phyloP scores from a whole-genome alignment of 2,888 invertebrate genomes.

The Cheilosia scutellata region DNA sequence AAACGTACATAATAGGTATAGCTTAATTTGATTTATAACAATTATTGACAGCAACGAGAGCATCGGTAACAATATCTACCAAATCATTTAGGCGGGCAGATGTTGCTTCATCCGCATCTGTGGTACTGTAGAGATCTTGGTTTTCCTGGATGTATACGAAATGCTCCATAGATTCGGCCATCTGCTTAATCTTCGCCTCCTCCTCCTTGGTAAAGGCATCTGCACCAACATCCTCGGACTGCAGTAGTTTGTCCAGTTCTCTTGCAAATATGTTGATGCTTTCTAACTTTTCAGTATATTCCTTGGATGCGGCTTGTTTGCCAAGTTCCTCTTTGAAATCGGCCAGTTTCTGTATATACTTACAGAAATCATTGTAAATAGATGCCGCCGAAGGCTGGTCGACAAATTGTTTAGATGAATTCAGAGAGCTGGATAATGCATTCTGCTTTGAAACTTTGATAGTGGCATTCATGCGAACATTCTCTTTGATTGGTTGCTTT shows the following conservation, averaged over 20 bases:
- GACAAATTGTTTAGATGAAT: conserved; percentile 62
- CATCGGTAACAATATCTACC: conserved; percentile 79
- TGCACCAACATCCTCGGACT: conserved; percentile 61
- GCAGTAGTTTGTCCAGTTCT: conserved; percentile 80
- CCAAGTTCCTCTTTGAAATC: conserved; percentile 76
- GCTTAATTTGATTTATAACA: conserved; percentile 74
- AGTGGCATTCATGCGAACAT: conserved; percentile 78
- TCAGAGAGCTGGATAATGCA: conserved; percentile 55
- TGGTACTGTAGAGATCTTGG: conserved; percentile 57
- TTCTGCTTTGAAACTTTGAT: conserved; percentile 65
- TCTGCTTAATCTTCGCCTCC: conserved; percentile 73
- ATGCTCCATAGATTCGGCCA: conserved; percentile 79
- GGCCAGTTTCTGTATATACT: conserved; percentile 79
- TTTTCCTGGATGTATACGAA: conserved; percentile 79
- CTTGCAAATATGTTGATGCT: conserved; percentile 79
- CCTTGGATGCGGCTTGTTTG: conserved; percentile 63
- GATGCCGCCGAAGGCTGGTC: conserved; percentile 77
- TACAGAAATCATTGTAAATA: conserved; percentile 78
- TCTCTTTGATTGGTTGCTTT: conserved; percentile 76
- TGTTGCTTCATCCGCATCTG: not conserved
- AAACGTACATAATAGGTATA: conserved; percentile 31
- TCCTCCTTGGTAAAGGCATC: conserved; percentile 79
- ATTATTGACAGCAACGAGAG: conserved; percentile 79
- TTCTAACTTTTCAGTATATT: conserved; percentile 77
- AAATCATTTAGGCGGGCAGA: conserved; percentile 78